Evolutionary conservation across 2,113 vertebrate genomes (phyloP).

Genomic region (Seriola rivoliana): DNA sequence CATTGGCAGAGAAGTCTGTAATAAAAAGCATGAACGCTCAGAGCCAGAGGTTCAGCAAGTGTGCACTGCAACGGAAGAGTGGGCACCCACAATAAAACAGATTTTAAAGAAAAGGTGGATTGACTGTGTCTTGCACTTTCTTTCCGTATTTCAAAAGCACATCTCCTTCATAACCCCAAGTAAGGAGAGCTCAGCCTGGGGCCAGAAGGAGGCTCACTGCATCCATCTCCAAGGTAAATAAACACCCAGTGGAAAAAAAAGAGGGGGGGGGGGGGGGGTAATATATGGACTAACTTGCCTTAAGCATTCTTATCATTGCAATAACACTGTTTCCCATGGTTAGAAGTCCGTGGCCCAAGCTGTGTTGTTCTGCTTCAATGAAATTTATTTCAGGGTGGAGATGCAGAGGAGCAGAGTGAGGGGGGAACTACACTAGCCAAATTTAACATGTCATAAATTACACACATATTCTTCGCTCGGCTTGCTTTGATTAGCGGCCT

Average conservation of each 20-base stretch:
- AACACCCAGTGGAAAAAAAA: conserved; percentile 53
- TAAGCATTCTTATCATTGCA: conserved; percentile 69
- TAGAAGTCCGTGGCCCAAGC: conserved; percentile 38
- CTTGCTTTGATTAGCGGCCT: conserved; percentile 74
- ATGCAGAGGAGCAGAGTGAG: conserved; percentile 34
- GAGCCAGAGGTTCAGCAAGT: not conserved
- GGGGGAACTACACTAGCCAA: conserved; percentile 34
- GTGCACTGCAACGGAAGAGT: conserved; percentile 7
- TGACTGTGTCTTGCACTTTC: conserved; percentile 8
- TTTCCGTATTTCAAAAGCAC: conserved; percentile 35
- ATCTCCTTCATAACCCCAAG: conserved; percentile 40
- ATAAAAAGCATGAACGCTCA: not conserved
- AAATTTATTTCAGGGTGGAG: conserved; percentile 61
- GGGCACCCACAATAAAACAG: conserved; percentile 20
- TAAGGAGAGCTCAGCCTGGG: conserved; percentile 29
- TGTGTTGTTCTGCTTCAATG: conserved; percentile 50
- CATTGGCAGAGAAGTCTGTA: conserved; percentile 8
- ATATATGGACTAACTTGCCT: conserved; percentile 46
- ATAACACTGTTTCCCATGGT: conserved; percentile 69
- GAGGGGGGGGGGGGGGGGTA: not conserved
- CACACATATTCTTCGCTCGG: conserved; percentile 65
- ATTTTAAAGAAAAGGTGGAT: conserved; percentile 40
- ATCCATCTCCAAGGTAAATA: conserved; percentile 75
- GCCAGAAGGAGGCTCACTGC: conserved; percentile 45
- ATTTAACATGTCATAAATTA: conserved; percentile 77